Conservation (phyloP, 2,888 invertebrate genomes). For the Rhingia campestris region DNA sequence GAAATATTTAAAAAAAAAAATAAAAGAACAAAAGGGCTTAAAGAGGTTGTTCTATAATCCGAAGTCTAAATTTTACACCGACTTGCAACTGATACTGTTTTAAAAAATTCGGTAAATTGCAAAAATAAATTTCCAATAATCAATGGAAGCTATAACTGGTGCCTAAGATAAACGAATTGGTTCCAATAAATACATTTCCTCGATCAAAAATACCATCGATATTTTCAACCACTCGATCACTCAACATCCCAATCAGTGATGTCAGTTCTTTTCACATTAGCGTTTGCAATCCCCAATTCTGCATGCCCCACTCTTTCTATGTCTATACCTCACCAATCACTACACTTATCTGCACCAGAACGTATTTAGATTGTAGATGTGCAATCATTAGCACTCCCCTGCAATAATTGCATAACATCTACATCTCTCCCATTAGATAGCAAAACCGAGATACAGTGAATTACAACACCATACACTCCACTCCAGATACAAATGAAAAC, state of each 20-base stretch:
- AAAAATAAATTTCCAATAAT: too few species aligned
- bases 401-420: constrained; percentile 23
- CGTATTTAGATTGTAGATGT: background rate
- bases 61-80: too few species aligned
- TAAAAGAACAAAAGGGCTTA: too few species aligned
- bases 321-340: background rate
- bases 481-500: constrained; percentile 15
- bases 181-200: background rate
- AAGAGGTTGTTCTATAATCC: too few species aligned
- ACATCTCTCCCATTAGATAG: constrained; percentile 13
- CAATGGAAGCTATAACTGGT: too few species aligned
- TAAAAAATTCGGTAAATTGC: too few species aligned
- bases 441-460: constrained; percentile 4
- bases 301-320: background rate
- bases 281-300: background rate
- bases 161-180: background rate
- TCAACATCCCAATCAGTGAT: constrained; percentile 5
- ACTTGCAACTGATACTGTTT: too few species aligned
- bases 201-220: background rate
- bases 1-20: too few species aligned
- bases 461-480: constrained; percentile 18
- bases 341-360: constrained; percentile 8
- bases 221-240: constrained; percentile 2
- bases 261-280: constrained; percentile 38
- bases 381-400: constrained; percentile 4